Evolutionary conservation across 1,140 invertebrate genomes (phyloP).

Genomic region (Aphidius gifuensis): DNA sequence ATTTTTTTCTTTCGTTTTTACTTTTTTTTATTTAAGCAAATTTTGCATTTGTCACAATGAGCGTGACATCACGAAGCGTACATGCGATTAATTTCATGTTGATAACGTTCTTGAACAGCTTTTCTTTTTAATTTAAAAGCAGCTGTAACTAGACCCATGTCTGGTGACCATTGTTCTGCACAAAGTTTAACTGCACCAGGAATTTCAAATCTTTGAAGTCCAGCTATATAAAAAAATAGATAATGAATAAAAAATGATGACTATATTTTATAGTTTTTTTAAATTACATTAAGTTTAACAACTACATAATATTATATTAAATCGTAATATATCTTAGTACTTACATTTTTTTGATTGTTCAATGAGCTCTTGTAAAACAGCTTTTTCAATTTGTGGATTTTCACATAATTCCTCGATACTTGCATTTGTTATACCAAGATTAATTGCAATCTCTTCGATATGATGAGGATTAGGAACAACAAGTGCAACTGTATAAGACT

Average conservation of each 20-base stretch:
- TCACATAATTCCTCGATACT: constrained; percentile 75
- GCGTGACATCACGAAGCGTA: constrained; percentile 76
- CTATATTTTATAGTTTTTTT: too few relatives aligned
- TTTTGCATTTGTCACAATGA: constrained; percentile 17
- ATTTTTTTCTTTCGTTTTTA: too few relatives aligned
- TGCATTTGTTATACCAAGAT: constrained; percentile 59
- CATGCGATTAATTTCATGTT: constrained; percentile 87
- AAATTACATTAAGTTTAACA: not conserved
- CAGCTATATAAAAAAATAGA: constrained; percentile 56
- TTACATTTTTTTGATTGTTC: constrained; percentile 81
- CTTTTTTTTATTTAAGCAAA: not conserved
- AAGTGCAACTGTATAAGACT: constrained; percentile 84
- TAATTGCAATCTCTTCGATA: constrained; percentile 66
- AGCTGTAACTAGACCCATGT: constrained; percentile 94
- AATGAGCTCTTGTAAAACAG: constrained; percentile 74
- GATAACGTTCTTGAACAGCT: constrained; percentile 90
- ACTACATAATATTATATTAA: not conserved
- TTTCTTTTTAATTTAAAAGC: constrained; percentile 96
- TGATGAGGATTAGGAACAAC: constrained; percentile 81
- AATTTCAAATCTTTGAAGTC: constrained; percentile 86
- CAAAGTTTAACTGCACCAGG: constrained; percentile 87
- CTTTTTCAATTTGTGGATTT: constrained; percentile 68
- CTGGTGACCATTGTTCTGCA: constrained; percentile 91
- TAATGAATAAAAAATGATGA: too few relatives aligned
- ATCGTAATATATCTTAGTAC: constrained; percentile 32